Percentiles rank a stretch among this genome's conserved stretches.
Evolutionary conservation across 2,113 vertebrate genomes (phyloP).

Genomic region (Psilopogon haemacephalus): DNA sequence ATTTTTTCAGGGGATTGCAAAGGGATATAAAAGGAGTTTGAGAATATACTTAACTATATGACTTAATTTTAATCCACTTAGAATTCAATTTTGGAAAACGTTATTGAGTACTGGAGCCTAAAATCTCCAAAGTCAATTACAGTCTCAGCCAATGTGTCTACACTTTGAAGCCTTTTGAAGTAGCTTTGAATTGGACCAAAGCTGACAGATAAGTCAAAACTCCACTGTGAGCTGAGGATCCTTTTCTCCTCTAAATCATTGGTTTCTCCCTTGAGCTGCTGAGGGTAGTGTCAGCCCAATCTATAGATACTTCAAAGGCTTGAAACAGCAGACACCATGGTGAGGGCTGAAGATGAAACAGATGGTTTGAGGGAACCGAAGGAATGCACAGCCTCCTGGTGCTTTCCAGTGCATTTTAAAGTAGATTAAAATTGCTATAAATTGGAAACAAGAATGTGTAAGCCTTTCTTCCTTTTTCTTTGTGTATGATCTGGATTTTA

Average conservation of each 20-base stretch:
- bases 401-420: not conserved
- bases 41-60: not conserved
- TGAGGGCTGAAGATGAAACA: not conserved
- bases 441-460: not conserved
- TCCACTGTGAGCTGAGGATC: not conserved
- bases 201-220: conserved; percentile 4
- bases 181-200: conserved; percentile 16
- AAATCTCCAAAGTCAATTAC: not conserved
- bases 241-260: not conserved
- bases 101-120: not conserved
- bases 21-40: not conserved
- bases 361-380: not conserved
- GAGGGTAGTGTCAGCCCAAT: not conserved
- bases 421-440: not conserved
- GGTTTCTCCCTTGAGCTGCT: not conserved
- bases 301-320: conserved; percentile 26
- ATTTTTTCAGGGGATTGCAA: conserved; percentile 1
- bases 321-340: not conserved
- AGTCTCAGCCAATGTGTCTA: not conserved
- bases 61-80: not conserved
- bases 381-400: not conserved
- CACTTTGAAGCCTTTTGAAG: conserved; percentile 20
- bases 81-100: conserved; percentile 4
- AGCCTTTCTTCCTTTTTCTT: not conserved
- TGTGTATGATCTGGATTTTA: not conserved